Evolutionary conservation across 2,797 vertebrate genomes (phyloP).

Genomic region (Smutsia temminckii): DNA sequence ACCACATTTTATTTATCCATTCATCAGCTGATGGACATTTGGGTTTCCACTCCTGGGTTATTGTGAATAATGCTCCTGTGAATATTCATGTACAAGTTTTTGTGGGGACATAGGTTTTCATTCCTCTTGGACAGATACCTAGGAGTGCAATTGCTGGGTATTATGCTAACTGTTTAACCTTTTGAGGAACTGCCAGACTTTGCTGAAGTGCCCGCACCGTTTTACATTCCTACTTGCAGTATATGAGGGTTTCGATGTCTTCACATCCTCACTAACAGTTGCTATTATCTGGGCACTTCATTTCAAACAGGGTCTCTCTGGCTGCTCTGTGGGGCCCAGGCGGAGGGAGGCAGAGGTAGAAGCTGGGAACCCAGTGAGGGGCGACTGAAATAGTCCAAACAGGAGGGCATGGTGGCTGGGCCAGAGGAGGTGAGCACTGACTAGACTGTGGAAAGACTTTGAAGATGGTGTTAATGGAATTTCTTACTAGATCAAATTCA

Average conservation of each 20-base stretch:
- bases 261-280: neutral
- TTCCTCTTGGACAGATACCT: neutral
- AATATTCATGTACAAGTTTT: neutral
- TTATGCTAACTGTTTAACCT: neutral
- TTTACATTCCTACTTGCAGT: neutral
- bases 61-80: neutral
- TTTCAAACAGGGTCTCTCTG: neutral
- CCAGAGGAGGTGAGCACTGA: neutral
- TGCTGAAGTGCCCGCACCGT: neutral
- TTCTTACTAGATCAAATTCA: neutral
- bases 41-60: neutral
- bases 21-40: neutral
- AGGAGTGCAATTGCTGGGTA: neutral
- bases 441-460: neutral
- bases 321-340: neutral
- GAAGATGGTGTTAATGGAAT: neutral
- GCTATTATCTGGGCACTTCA: neutral
- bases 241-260: neutral
- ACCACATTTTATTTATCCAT: neutral
- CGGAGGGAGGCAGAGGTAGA: neutral
- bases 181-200: neutral
- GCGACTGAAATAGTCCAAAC: neutral
- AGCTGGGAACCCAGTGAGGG: neutral
- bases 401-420: neutral
- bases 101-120: neutral